These are phyloP conservation scores for Chrysomallon squamiferum DNA, from an alignment of 1,140 invertebrate species.

Conservation along the genomic window DNA sequence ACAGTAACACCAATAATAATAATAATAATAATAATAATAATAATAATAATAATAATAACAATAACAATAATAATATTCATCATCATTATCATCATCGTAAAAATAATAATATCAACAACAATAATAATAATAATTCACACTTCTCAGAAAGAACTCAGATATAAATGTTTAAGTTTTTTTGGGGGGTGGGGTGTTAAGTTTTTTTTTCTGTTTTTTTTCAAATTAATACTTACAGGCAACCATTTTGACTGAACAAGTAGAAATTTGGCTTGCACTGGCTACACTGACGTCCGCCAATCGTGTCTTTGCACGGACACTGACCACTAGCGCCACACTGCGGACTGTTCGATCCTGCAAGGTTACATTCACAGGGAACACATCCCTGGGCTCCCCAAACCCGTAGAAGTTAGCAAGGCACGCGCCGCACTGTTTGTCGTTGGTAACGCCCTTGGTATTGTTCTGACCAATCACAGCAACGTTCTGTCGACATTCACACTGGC, in stretches of 20 bases:
- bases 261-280: conserved; percentile 85
- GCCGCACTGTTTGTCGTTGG: not conserved
- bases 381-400: not conserved
- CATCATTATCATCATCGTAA: no score
- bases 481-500: conserved; percentile 88
- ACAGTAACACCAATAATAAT: no score
- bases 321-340: conserved; percentile 74
- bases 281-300: conserved; percentile 87
- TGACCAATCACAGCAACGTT: conserved; percentile 65
- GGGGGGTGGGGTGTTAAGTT: not conserved
- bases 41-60: no score
- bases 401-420: conserved; percentile 5
- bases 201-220: not conserved
- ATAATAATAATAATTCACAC: no score
- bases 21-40: no score
- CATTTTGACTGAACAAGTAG: conserved; percentile 78
- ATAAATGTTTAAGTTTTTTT: not conserved
- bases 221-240: conserved; percentile 15
- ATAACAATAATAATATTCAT: no score
- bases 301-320: conserved; percentile 87
- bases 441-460: not conserved
- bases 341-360: not conserved
- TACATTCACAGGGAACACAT: conserved; percentile 3
- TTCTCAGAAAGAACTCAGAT: not conserved
- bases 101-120: no score